A percentile compares a stretch with the other conserved stretches of the same genome.
Conservation (phyloP, 2,888 invertebrate species). For the Hanleya hanleyi region DNA sequence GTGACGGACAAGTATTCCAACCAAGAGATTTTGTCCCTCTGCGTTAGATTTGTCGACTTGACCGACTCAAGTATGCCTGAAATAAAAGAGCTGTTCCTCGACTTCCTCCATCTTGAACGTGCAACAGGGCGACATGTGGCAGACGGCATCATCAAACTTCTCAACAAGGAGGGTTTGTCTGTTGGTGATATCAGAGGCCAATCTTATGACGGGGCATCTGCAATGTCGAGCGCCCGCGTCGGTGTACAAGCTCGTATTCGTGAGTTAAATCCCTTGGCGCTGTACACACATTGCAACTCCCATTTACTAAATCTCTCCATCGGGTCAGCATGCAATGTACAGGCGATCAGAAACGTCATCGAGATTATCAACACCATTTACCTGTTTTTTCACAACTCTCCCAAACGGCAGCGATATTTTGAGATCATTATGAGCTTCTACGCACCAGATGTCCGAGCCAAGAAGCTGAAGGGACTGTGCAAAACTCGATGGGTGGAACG, state of each 20-base stretch:
- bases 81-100: slow-evolving; percentile 21
- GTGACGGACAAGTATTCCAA: slow-evolving; percentile 30
- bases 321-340: slow-evolving; percentile 29
- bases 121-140: slow-evolving; percentile 22
- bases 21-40: slow-evolving; percentile 34
- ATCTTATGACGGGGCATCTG: slow-evolving; percentile 34
- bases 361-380: slow-evolving; percentile 22
- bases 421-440: slow-evolving; percentile 1
- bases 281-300: slow-evolving; percentile 37
- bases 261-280: slow-evolving; percentile 19
- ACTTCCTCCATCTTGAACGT: slow-evolving; percentile 15
- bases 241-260: slow-evolving; percentile 34
- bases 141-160: slow-evolving; percentile 8
- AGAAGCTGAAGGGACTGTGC: slow-evolving; percentile 17
- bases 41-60: slow-evolving; percentile 21
- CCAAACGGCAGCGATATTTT: slow-evolving; percentile 20
- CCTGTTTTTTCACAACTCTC: slow-evolving; percentile 22
- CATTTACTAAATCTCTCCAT: slow-evolving; percentile 32
- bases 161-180: slow-evolving; percentile 12
- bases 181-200: slow-evolving; percentile 26
- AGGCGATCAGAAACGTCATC: slow-evolving; percentile 28
- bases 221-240: slow-evolving; percentile 22
- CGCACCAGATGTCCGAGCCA: background rate
- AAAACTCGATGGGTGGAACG: slow-evolving; percentile 24
- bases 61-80: background rate